phyloP scores from a whole-genome alignment of 2,797 vertebrate genomes.

The Artibeus jamaicensis region DNA sequence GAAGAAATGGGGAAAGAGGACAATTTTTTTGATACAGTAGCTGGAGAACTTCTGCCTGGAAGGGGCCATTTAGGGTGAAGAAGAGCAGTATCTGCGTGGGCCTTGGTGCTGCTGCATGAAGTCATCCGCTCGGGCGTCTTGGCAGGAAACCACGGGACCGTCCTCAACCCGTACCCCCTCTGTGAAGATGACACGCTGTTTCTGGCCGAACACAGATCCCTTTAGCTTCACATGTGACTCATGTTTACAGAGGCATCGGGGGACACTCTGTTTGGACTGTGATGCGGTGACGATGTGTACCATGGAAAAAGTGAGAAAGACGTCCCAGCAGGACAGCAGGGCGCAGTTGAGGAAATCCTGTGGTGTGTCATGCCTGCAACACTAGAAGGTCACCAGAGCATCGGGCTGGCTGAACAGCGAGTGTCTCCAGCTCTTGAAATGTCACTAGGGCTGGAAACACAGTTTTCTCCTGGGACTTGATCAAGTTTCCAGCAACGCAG shows the following conservation, averaged over 20 bases:
- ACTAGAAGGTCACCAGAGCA: conserved; percentile 67
- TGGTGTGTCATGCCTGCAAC: conserved; percentile 58
- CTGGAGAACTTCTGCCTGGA: background rate
- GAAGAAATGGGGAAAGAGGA: background rate
- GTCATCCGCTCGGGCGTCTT: background rate
- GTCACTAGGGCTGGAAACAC: conserved; percentile 42
- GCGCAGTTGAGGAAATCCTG: conserved; percentile 77
- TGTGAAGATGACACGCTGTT: background rate
- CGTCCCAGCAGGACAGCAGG: conserved; percentile 59
- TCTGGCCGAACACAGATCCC: background rate
- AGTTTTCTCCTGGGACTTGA: background rate
- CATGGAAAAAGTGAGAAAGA: conserved; percentile 73
- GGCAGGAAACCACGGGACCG: background rate
- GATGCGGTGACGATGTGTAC: conserved; percentile 27
- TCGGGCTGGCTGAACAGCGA: conserved; percentile 5
- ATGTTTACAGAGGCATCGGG: conserved; percentile 52
- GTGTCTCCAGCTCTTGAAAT: conserved; percentile 42
- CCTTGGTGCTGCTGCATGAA: background rate
- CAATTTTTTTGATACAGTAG: background rate
- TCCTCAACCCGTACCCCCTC: background rate
- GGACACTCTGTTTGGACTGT: conserved; percentile 39
- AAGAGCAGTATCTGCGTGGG: background rate
- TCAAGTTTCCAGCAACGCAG: conserved; percentile 49
- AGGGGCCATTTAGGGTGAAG: background rate
- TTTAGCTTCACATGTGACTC: conserved; percentile 56